Evolutionary conservation across 2,888 invertebrate species (phyloP).

Genomic region (Heliconius sara): DNA sequence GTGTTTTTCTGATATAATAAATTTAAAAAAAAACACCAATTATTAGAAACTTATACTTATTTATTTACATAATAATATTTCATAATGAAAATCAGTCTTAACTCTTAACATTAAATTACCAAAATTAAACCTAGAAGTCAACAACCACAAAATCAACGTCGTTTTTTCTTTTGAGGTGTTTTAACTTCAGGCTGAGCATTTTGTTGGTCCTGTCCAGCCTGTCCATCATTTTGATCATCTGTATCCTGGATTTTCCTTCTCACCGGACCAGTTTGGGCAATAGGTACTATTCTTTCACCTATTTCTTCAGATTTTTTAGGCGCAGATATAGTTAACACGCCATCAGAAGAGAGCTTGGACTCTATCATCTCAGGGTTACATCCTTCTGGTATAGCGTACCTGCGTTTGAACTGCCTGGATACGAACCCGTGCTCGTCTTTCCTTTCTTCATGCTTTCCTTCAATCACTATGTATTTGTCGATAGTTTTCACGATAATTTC

Average conservation of each 20-base stretch:
- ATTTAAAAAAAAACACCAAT: background rate
- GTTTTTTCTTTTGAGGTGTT: conserved; percentile 70
- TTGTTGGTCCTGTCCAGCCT: conserved; percentile 35
- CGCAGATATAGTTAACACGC: conserved; percentile 87
- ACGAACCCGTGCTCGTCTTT: conserved; percentile 89
- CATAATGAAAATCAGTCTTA: conserved; percentile 11
- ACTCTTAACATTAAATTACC: background rate
- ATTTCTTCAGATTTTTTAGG: conserved; percentile 67
- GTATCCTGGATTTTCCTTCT: conserved; percentile 72
- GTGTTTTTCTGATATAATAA: background rate
- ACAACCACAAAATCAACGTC: conserved; percentile 54
- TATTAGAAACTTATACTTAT: background rate
- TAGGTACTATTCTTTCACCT: conserved; percentile 83
- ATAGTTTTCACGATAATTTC: conserved; percentile 90
- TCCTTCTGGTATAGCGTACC: conserved; percentile 89
- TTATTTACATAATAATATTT: conserved; percentile 3
- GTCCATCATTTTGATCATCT: conserved; percentile 48
- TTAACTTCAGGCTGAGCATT: conserved; percentile 56
- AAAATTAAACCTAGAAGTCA: background rate
- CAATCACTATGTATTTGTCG: conserved; percentile 87
- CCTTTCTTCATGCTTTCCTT: conserved; percentile 91
- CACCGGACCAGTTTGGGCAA: conserved; percentile 85
- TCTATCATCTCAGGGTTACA: conserved; percentile 88
- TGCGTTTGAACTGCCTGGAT: conserved; percentile 89
- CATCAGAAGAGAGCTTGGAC: conserved; percentile 90